A percentile compares a stretch with the other conserved stretches of the same genome.
phyloP scores from a whole-genome alignment of 2,797 vertebrate species.

The Podarcis siculus region DNA sequence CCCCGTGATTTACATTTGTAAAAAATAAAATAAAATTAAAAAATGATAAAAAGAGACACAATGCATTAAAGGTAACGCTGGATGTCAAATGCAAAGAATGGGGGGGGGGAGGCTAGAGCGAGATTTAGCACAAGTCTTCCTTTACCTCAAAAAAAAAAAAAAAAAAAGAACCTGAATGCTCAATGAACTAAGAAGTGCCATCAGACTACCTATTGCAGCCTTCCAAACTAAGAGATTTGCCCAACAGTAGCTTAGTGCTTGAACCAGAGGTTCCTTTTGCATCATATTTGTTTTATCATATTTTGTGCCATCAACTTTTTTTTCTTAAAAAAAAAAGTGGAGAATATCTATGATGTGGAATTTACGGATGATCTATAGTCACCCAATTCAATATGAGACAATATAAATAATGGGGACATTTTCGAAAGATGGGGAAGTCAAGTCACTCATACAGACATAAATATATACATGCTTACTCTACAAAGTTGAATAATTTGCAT shows the following conservation, averaged over 20 bases:
- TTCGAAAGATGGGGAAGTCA: constrained; percentile 63
- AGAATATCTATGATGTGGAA: constrained; percentile 51
- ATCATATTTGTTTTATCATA: constrained; percentile 56
- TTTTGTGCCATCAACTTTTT: constrained; percentile 60
- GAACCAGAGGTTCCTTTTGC: constrained; percentile 57
- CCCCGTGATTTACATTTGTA: not conserved
- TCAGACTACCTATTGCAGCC: constrained; percentile 50
- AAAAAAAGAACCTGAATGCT: constrained; percentile 49
- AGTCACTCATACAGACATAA: constrained; percentile 74
- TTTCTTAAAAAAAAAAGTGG: constrained; percentile 63
- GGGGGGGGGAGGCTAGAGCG: constrained; percentile 1
- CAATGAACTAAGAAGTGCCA: constrained; percentile 35
- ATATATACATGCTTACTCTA: constrained; percentile 79
- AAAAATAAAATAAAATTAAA: not conserved
- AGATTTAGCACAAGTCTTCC: constrained; percentile 38
- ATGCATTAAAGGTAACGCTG: constrained; percentile 16
- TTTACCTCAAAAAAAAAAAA: constrained; percentile 51
- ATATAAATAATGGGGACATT: constrained; percentile 75
- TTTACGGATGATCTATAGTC: constrained; percentile 69
- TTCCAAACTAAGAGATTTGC: constrained; percentile 53
- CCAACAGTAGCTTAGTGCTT: constrained; percentile 55
- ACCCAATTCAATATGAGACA: constrained; percentile 77
- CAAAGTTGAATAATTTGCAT: constrained; percentile 75
- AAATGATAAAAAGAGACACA: constrained; percentile 28
- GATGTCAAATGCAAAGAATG: constrained; percentile 28